Base-by-base conservation (phyloP, 2,888 invertebrate species). In the Cloeon dipterum region DNA sequence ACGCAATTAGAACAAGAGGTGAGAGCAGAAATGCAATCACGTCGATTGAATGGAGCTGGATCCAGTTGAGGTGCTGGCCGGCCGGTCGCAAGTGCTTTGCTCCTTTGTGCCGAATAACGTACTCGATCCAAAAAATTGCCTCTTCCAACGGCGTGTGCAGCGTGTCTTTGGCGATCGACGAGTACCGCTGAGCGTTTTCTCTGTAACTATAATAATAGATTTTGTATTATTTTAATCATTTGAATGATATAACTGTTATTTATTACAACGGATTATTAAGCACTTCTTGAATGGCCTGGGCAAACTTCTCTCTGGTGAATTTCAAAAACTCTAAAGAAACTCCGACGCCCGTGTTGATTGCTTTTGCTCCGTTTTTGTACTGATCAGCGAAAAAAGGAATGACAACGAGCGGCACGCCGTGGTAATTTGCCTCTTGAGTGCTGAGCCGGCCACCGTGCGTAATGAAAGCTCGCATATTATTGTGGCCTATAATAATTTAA, bases 81-180 rank as follows among this genome's bases (percentile, higher is more conserved):
- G 62, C 59, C n/a, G 62, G 62, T 26, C 62, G 53, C 20, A 67
- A 42, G 40, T 66, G 64, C 2, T 50, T 43, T 1, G 66, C 66
- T 1, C 68, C 68, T 39, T 62, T 61, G 44, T 70, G 66, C 25
- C 67, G 59, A 5, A 67, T 51, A 0, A 71, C 64, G 44, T 71
- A 69, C 49, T 73, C 72, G 35, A 66, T 61, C 72, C 71, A 73
- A 52, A 66, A 72, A 2, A 69, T 53, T 0, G 67, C 67, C 19
- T 64, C 65, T 20, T 71, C 67, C 40, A 71, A 45, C 1, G 72
- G 65, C n/a, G 60, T 57, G 47, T 63, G 49, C 0, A 66, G 67
- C 18, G 71, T 56, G 46, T 72, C 71, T 25, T 18, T 14, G n/a
- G 18, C n/a, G n/a, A n/a, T n/a, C n/a, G n/a, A n/a, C n/a, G n/a